Conservation (phyloP, 2,888 invertebrate species). For the Protophormia terraenovae region DNA sequence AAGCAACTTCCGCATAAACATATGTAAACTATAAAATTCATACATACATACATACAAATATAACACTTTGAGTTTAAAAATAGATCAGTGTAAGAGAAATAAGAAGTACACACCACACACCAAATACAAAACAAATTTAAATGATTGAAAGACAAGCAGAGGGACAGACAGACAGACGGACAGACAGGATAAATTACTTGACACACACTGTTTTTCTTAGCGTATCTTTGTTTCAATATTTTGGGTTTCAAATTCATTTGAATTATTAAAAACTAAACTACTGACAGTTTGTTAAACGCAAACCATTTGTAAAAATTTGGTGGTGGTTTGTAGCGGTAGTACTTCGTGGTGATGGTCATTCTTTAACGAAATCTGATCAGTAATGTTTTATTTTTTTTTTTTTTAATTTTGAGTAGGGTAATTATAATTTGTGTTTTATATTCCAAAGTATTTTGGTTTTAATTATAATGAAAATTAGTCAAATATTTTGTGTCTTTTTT, state of each 20-base stretch:
- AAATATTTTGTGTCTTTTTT: not conserved
- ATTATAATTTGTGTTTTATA: not conserved
- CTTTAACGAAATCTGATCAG: not conserved
- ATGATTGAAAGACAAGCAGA: slow-evolving; percentile 37
- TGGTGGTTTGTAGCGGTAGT: not conserved
- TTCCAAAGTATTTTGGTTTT: not conserved
- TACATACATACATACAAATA: too few relatives aligned
- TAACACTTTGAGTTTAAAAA: slow-evolving; percentile 58
- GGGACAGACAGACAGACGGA: not conserved
- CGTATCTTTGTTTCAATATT: not conserved
- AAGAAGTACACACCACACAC: not conserved
- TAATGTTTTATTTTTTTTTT: not conserved
- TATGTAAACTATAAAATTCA: slow-evolving; percentile 70
- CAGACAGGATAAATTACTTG: slow-evolving; percentile 39
- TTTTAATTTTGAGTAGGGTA: not conserved
- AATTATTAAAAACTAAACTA: slow-evolving; percentile 38
- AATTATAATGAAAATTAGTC: not conserved
- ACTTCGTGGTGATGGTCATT: not conserved
- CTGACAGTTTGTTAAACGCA: slow-evolving; percentile 55
- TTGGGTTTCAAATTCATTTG: not conserved
- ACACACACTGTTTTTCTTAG: slow-evolving; percentile 22
- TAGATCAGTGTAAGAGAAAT: slow-evolving; percentile 23
- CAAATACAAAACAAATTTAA: not conserved
- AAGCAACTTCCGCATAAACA: slow-evolving; percentile 65
- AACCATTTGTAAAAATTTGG: slow-evolving; percentile 39